Evolutionary conservation across 2,888 invertebrate species (phyloP).

Genomic region (Cheilosia vernalis): DNA sequence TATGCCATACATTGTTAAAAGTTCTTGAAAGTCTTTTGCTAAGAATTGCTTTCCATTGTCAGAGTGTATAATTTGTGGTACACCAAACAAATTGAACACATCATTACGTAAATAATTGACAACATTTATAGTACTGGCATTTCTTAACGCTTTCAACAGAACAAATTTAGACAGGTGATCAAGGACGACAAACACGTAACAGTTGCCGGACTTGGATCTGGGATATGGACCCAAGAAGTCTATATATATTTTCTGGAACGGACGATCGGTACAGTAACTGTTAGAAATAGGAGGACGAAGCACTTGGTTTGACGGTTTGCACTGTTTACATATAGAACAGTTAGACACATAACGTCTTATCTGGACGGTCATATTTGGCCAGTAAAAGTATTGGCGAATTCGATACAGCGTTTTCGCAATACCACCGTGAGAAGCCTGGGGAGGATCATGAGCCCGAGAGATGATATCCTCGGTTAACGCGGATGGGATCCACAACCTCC

Average conservation of each 20-base stretch:
- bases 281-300: neutral
- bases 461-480: too few species aligned
- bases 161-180: constrained; percentile 1
- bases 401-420: neutral
- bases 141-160: neutral
- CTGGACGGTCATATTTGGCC: neutral
- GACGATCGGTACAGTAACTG: neutral
- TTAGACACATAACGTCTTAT: neutral
- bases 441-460: neutral
- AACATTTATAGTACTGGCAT: neutral
- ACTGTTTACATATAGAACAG: neutral
- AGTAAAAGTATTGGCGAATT: neutral
- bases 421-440: neutral
- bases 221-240: too few species aligned
- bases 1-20: too few species aligned
- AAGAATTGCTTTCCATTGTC: neutral
- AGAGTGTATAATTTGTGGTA: neutral
- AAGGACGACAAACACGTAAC: neutral
- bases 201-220: neutral
- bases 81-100: too few species aligned
- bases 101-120: neutral
- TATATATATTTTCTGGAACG: neutral
- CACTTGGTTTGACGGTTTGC: neutral
- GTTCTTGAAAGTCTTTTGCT: too few species aligned
- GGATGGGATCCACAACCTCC: too few species aligned